Percentiles rank a stretch among this genome's conserved stretches.
phyloP scores from a whole-genome alignment of 1,140 invertebrate species.

The Triops cancriformis region DNA sequence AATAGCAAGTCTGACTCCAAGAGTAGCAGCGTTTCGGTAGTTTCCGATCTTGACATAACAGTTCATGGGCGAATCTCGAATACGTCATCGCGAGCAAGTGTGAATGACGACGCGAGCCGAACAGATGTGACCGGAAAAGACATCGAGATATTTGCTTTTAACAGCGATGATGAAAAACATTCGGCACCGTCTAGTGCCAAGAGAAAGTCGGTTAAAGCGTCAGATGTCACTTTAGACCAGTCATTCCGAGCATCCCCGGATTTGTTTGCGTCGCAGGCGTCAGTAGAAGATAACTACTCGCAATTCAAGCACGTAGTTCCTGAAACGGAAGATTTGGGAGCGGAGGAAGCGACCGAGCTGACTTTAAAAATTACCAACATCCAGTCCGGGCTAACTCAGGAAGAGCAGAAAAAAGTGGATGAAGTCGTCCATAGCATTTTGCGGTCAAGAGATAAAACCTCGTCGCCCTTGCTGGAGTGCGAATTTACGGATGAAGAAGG shows the following conservation, averaged over 20 bases:
- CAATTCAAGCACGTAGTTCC: neutral
- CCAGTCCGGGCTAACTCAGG: neutral
- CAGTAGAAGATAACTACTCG: neutral
- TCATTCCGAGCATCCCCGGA: neutral
- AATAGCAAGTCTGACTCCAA: neutral
- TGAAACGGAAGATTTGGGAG: neutral
- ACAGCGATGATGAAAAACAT: neutral
- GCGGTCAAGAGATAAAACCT: neutral
- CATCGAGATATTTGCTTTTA: neutral
- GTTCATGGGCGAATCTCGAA: neutral
- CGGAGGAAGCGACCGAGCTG: neutral
- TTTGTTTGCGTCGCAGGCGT: neutral
- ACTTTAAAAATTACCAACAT: neutral
- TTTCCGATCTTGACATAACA: neutral
- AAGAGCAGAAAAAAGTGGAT: neutral
- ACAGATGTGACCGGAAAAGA: neutral
- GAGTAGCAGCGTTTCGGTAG: neutral
- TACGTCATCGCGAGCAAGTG: neutral
- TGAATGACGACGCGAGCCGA: neutral
- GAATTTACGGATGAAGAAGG: neutral
- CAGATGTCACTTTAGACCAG: neutral
- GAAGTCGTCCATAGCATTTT: neutral
- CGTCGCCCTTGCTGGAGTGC: neutral
- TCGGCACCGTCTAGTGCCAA: neutral
- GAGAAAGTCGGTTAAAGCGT: neutral